Percentiles rank a stretch among this genome's conserved stretches.
phyloP scores from a whole-genome alignment of 2,888 invertebrate genomes.

The Sarcophaga variegata region DNA sequence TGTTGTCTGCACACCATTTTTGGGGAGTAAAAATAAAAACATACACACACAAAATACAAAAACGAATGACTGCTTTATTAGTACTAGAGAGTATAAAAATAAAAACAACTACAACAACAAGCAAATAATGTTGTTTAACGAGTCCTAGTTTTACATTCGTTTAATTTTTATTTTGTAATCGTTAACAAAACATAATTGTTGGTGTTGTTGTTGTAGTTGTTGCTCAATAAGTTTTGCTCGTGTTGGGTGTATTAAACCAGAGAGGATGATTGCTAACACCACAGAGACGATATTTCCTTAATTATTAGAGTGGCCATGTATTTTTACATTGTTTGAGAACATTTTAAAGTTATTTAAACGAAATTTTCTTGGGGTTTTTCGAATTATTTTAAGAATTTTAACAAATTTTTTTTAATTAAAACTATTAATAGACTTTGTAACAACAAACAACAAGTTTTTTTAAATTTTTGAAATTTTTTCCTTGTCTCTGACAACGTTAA shows the following conservation, averaged over 20 bases:
- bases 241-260: not conserved
- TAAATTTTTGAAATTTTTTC: too few species aligned
- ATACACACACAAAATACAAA: not conserved
- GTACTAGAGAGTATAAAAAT: not conserved
- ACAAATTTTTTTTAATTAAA: too few species aligned
- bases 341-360: too few species aligned
- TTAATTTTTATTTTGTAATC: not conserved
- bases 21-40: conserved; percentile 23
- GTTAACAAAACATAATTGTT: not conserved
- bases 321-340: too few species aligned
- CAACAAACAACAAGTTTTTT: too few species aligned
- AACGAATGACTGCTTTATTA: not conserved
- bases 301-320: too few species aligned
- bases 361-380: too few species aligned
- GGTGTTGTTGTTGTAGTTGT: too few species aligned
- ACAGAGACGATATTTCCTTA: too few species aligned
- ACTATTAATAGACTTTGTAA: too few species aligned
- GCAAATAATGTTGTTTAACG: conserved; percentile 22
- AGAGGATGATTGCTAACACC: not conserved
- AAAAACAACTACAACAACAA: conserved; percentile 14
- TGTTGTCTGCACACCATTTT: conserved; percentile 42
- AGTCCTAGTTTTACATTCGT: conserved; percentile 35
- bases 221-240: not conserved
- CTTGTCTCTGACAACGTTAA: too few species aligned
- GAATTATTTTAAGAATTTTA: too few species aligned